Evolutionary conservation across 2,113 vertebrate genomes (phyloP), one percentile per base, ranked within the genome.

Genomic region (Tupaia tana): DNA sequence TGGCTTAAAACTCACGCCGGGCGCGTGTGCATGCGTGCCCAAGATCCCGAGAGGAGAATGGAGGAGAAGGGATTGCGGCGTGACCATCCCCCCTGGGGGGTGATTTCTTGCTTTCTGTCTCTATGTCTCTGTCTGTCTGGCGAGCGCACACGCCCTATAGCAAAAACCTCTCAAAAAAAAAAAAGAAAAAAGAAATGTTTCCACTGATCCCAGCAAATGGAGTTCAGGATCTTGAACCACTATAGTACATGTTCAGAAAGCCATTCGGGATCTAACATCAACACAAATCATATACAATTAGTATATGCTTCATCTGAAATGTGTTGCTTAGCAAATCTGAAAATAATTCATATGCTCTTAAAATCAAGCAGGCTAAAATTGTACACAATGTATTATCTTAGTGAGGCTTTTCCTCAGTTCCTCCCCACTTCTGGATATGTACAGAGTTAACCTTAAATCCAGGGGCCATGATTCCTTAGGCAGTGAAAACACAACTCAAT

Each of bases 301-400:
- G 27, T 27, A 86, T 56, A 69, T 59, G 29, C 8, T 43, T 24
- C 71, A 9, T 34, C 63, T 70, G 31, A 64, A 83, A 79, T 25
- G 13, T 6, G 9, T 6, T 81, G 14, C 2, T 80, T 71, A 66
- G 56, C 12, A 79, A 71, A 80, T 43, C 19, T 63, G 56, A 93
- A 96, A 93, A 74, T 59, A 86, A 80, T 31, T 77, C 29, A 25
- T 43, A 79, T 24, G 25, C 34, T 92, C 64, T 86, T 59, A 84
- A 86, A 85, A 75, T 67, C 43, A 93, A 61, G 58, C 18, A 82
- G 18, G 22, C 22, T 88, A 71, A 82, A 63, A 34, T 18, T 85
- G 82, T 69, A 64, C 27, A 71, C 12, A 24, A 91, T 34, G 5
- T 86, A 74, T 16, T 22, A n/a, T 34, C 19, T 52, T 19, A 20